These are phyloP conservation scores for Galerucella calmariensis DNA, from an alignment of 2,888 invertebrate genomes.

Conservation along the genomic window DNA sequence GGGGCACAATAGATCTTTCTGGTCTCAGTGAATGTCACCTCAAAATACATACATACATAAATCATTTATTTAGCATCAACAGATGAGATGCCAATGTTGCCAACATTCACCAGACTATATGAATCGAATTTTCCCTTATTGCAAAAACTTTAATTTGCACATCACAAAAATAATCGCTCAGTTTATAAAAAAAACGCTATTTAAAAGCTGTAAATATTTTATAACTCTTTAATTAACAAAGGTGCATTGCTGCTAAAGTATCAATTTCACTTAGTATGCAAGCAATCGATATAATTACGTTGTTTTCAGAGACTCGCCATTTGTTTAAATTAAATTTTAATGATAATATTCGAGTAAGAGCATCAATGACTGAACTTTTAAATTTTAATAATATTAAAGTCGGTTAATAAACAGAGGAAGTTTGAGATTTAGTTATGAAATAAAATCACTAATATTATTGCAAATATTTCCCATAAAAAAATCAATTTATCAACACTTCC, in stretches of 20 bases:
- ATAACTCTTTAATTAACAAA: constrained; percentile 11
- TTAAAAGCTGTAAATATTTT: constrained; percentile 15
- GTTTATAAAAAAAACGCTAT: neutral
- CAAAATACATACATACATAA: too few relatives aligned
- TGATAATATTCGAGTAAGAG: neutral
- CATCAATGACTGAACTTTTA: neutral
- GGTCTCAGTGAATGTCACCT: too few relatives aligned
- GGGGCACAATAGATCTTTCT: too few relatives aligned
- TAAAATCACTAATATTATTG: neutral
- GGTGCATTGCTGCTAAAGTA: neutral
- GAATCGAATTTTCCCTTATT: neutral
- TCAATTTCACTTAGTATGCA: neutral
- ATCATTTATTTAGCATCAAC: too few relatives aligned
- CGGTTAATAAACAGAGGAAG: neutral
- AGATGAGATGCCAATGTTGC: neutral
- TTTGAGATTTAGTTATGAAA: neutral
- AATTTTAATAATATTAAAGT: neutral
- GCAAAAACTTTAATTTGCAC: neutral
- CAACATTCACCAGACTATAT: neutral
- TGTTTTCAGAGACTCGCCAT: neutral
- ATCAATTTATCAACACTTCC: constrained; percentile 8
- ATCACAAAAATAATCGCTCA: neutral
- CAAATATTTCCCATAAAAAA: neutral
- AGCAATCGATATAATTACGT: neutral
- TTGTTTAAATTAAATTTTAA: constrained; percentile 1